phyloP scores from a whole-genome alignment of 2,113 vertebrate species.

The Notechis scutatus region DNA sequence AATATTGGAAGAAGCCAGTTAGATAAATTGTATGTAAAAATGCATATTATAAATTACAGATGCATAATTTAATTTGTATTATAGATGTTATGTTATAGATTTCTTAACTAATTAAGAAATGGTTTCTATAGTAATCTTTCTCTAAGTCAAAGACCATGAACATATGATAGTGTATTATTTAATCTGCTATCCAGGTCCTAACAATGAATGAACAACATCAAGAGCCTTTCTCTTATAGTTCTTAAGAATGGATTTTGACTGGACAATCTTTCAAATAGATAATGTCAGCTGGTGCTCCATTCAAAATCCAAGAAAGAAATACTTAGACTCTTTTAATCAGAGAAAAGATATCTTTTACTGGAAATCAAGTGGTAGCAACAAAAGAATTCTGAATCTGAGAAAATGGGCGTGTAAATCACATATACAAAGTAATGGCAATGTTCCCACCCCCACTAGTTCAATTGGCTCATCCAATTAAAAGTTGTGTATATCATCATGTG shows the following conservation, averaged over 20 bases:
- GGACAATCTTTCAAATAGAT: not conserved
- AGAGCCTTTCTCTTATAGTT: not conserved
- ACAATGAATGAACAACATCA: not conserved
- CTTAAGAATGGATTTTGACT: not conserved
- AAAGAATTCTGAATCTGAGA: no score
- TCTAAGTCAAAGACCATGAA: not conserved
- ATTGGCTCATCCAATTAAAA: no score
- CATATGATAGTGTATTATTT: not conserved
- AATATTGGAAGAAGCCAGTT: not conserved
- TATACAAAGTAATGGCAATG: no score
- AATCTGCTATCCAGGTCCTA: not conserved
- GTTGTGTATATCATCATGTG: no score
- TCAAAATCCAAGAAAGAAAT: no score
- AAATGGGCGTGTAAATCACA: no score
- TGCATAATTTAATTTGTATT: not conserved
- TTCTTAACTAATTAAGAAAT: not conserved
- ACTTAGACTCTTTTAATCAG: no score
- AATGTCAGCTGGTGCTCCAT: not conserved
- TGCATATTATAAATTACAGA: not conserved
- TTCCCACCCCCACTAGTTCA: no score
- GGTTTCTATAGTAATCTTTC: not conserved
- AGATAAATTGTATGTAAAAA: not conserved
- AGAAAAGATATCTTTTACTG: no score
- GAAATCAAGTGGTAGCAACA: no score
- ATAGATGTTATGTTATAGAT: not conserved